phyloP scores from a whole-genome alignment of 2,888 invertebrate species.

The Cistogaster globosa region DNA sequence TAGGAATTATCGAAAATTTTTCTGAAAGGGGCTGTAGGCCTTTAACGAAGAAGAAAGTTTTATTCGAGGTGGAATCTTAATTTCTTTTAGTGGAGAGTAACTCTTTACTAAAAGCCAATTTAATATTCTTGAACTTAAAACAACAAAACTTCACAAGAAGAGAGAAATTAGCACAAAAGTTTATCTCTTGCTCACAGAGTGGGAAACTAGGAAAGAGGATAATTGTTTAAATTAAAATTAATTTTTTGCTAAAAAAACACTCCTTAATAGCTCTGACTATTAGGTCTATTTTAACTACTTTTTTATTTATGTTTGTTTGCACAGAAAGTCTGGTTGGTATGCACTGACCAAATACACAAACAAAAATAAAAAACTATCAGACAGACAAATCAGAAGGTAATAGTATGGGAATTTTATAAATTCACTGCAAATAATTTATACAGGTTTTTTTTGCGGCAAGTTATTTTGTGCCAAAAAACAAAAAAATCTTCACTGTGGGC shows the following conservation, averaged over 20 bases:
- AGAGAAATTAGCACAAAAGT: too few relatives aligned
- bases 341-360: constrained; percentile 21
- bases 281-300: constrained; percentile 24
- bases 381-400: constrained; percentile 40
- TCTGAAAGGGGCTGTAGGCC: too few relatives aligned
- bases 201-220: too few relatives aligned
- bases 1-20: too few relatives aligned
- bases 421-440: constrained; percentile 46
- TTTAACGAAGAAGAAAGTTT: too few relatives aligned
- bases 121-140: too few relatives aligned
- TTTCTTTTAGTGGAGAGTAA: too few relatives aligned
- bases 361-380: constrained; percentile 15
- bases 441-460: constrained; percentile 34
- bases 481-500: constrained; percentile 20
- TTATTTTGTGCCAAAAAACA: constrained; percentile 12
- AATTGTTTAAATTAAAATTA: too few relatives aligned
- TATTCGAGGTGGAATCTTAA: too few relatives aligned
- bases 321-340: constrained; percentile 44
- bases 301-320: constrained; percentile 16
- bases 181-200: too few relatives aligned
- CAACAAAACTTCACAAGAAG: too few relatives aligned
- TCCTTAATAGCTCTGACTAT: constrained; percentile 44
- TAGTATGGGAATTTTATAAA: constrained; percentile 31
- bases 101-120: too few relatives aligned
- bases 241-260: not conserved